Conservation (phyloP, 2,888 invertebrate species). For the Eurytoma californica region DNA sequence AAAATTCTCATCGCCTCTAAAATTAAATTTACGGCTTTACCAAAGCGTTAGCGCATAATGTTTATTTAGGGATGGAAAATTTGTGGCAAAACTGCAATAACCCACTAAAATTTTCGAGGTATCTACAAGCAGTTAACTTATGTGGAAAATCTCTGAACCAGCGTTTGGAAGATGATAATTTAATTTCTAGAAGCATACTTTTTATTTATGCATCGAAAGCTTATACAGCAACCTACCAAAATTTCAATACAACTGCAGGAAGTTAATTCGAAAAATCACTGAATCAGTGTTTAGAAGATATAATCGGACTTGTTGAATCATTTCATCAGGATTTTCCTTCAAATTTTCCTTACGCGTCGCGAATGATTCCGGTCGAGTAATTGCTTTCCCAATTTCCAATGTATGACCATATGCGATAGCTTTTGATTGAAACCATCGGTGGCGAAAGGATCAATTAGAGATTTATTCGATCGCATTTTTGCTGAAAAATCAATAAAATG, state of each 20-base stretch:
- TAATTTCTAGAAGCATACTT: too few species aligned
- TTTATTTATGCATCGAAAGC: too few species aligned
- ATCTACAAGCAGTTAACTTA: not conserved
- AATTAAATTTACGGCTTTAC: too few species aligned
- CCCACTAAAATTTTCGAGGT: too few species aligned
- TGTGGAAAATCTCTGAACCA: not conserved
- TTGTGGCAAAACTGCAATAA: too few species aligned
- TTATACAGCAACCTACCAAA: too few species aligned
- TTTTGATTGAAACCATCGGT: conserved; percentile 33
- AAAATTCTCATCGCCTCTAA: not conserved
- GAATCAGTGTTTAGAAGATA: conserved; percentile 2
- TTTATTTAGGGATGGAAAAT: too few species aligned
- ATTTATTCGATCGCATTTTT: conserved; percentile 45
- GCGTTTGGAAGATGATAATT: not conserved
- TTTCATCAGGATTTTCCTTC: conserved; percentile 12
- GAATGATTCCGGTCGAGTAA: conserved; percentile 34
- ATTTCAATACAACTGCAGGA: too few species aligned
- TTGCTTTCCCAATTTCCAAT: conserved; percentile 33
- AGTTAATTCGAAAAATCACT: not conserved
- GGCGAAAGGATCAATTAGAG: conserved; percentile 37
- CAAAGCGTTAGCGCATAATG: too few species aligned
- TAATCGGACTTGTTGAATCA: conserved; percentile 9
- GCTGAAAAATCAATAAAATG: conserved; percentile 25
- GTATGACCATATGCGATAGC: conserved; percentile 12
- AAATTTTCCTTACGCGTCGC: conserved; percentile 14